Percentiles rank a stretch among this genome's conserved stretches.
These are phyloP conservation scores for Pseudochirops cupreus DNA, from an alignment of 2,797 vertebrate genomes.

Conservation along the genomic window DNA sequence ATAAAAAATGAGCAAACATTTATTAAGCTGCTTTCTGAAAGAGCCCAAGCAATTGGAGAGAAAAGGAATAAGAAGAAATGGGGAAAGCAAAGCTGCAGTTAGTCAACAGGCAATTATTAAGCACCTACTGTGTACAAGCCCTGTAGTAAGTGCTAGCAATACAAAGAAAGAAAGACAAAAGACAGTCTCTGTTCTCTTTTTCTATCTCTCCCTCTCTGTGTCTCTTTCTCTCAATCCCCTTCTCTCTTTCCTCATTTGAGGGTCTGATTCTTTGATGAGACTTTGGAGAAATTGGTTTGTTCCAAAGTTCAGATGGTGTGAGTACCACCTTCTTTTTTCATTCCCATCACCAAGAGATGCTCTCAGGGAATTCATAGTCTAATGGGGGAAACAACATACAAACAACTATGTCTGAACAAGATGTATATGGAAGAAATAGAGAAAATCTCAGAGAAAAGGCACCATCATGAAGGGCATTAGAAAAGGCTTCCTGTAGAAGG, in stretches of 20 bases:
- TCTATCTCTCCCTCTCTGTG: neutral
- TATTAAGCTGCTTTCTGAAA: neutral
- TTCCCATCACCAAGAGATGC: slow-evolving; percentile 89
- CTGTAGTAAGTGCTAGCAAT: neutral
- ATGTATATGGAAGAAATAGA: neutral
- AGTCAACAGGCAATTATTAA: neutral
- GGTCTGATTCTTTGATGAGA: slow-evolving; percentile 86
- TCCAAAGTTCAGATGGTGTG: slow-evolving; percentile 89
- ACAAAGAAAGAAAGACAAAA: neutral
- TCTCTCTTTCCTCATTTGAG: slow-evolving; percentile 27
- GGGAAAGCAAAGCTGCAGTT: neutral
- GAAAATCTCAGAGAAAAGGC: neutral
- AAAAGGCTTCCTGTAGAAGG: neutral
- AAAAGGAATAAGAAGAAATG: neutral
- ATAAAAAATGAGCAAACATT: neutral
- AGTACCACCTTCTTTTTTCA: slow-evolving; percentile 86
- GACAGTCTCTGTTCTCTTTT: neutral
- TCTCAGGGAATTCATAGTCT: neutral
- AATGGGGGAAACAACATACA: neutral
- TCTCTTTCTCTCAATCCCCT: neutral
- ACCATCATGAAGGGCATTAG: neutral
- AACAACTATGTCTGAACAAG: neutral
- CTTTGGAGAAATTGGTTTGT: slow-evolving; percentile 89
- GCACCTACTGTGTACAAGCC: neutral
- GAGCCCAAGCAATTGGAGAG: neutral